Conservation (phyloP, 2,797 vertebrate species). For the Acanthurus tractus region DNA sequence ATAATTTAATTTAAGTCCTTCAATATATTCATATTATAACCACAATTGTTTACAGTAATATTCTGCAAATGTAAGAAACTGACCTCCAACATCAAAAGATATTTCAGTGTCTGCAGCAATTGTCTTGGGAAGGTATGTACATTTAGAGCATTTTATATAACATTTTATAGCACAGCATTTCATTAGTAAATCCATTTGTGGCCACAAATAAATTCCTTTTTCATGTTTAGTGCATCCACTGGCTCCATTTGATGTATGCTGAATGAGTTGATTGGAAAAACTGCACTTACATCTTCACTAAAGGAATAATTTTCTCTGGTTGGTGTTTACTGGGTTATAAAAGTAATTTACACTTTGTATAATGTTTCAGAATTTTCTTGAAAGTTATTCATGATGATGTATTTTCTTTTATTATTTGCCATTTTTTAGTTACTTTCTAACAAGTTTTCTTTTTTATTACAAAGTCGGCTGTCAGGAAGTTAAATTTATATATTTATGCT, state of each 20-base stretch:
- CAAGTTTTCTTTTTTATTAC: background rate
- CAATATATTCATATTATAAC: background rate
- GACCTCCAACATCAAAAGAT: slow-evolving; percentile 34
- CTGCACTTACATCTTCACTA: slow-evolving; percentile 40
- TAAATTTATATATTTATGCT: slow-evolving; percentile 4
- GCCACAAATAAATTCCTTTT: slow-evolving; percentile 52
- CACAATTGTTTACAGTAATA: slow-evolving; percentile 1
- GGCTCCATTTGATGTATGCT: slow-evolving; percentile 2
- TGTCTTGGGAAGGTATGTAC: slow-evolving; percentile 39
- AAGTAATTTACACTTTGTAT: slow-evolving; percentile 51
- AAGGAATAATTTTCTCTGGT: slow-evolving; percentile 52
- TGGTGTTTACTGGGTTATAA: slow-evolving; percentile 41
- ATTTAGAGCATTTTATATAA: slow-evolving; percentile 4
- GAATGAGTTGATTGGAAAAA: slow-evolving; percentile 51
- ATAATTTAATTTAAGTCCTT: background rate
- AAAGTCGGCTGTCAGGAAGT: background rate
- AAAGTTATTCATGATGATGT: slow-evolving; percentile 27
- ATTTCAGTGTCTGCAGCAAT: slow-evolving; percentile 35
- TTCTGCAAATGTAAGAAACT: slow-evolving; percentile 8
- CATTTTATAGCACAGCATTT: slow-evolving; percentile 26
- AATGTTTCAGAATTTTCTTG: slow-evolving; percentile 42
- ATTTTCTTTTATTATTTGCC: background rate
- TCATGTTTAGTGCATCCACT: slow-evolving; percentile 47
- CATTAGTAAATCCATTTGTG: slow-evolving; percentile 58
- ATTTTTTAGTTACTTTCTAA: slow-evolving; percentile 27